phyloP scores from a whole-genome alignment of 2,888 invertebrate genomes.

The Rosalia funebris region DNA sequence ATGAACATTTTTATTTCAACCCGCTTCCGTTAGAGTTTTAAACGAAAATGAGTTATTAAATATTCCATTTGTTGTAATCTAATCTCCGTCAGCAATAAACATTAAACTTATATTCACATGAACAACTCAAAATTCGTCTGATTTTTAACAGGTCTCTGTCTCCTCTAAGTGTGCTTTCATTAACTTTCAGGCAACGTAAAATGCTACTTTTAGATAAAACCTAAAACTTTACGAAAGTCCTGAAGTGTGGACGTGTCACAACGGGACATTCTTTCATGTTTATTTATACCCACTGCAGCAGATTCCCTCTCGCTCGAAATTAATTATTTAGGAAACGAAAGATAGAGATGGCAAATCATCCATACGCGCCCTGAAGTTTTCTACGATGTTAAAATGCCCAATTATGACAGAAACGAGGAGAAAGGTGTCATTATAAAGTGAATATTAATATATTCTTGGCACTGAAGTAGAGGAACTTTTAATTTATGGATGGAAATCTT shows the following conservation, averaged over 20 bases:
- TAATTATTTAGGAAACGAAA: constrained; percentile 15
- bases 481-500: constrained; percentile 18
- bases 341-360: constrained; percentile 20
- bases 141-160: constrained; percentile 50
- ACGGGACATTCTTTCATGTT: constrained; percentile 44
- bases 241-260: constrained; percentile 55
- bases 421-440: constrained; percentile 25
- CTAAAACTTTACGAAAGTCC: constrained; percentile 48
- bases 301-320: constrained; percentile 12
- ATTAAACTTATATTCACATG: constrained; percentile 23
- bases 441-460: constrained; percentile 15
- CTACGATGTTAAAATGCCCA: constrained; percentile 21
- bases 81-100: no score
- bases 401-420: constrained; percentile 19
- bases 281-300: constrained; percentile 36
- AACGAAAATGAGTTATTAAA: constrained; percentile 13
- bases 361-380: constrained; percentile 5
- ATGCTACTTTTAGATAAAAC: constrained; percentile 55
- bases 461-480: constrained; percentile 10
- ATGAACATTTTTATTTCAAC: no score
- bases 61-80: no score
- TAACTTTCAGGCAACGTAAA: constrained; percentile 57
- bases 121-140: constrained; percentile 28
- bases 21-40: no score
- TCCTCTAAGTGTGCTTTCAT: constrained; percentile 54